Evolutionary conservation across 2,113 vertebrate species (phyloP), one percentile per base, ranked within the genome.

Genomic region (Parus major): DNA sequence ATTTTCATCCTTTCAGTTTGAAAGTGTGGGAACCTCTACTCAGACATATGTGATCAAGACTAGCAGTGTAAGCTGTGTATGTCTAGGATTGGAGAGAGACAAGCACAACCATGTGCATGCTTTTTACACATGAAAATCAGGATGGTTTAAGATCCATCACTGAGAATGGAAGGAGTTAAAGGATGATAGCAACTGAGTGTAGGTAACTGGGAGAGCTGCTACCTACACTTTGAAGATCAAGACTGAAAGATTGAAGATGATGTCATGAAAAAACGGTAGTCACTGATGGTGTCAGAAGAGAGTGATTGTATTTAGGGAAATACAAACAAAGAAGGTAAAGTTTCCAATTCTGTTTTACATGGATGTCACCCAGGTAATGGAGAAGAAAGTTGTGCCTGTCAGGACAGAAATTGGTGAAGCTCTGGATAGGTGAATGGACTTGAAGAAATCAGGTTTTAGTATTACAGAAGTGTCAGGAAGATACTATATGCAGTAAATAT

Each of bases 311-410:
- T 60, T 84, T 78, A 82, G 65, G 49, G 21, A 76, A 94, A 66
- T 27, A 60, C 11, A 42, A 29, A 11, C 33, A 68, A 81, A 83
- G 29, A 50, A 75, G 22, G 33, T 33, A 9, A 59, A 31, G 12
- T 82, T 89, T 89, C 35, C 53, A 81, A 3, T 65, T 81, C 64
- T 64, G 10, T 72, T 95, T 80, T 76, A 35, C 6, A 10, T n/a
- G 39, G 35, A 39, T 0, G 0, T 75, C 29, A 66, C 25, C 22
- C 20, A 13, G 22, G 33, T 0, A 7, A 83, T 25, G 86, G 19
- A 79, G 29, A 44, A 68, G 42, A 42, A 84, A 53, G 33, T 14
- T 91, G 49, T 50, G 36, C 17, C 25, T 83, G 41, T 84, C 49
- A 57, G 56, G 31, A 71, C 31, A 78, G n/a, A 88, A 91, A 15